These are phyloP conservation scores for Antheraea assamensis DNA, from an alignment of 2,888 invertebrate species.

Conservation along the genomic window DNA sequence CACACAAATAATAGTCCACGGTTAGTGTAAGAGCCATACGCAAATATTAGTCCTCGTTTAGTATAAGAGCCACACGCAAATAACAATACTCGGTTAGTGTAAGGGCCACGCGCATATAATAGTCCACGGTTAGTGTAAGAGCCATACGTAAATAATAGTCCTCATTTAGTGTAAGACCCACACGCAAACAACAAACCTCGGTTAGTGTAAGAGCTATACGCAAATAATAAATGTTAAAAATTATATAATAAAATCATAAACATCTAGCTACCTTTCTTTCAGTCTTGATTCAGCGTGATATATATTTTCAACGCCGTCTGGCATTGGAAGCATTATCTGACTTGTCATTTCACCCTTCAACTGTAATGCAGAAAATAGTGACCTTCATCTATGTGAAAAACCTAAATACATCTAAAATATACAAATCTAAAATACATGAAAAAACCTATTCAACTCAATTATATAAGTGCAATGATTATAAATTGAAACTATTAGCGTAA, in stretches of 20 bases:
- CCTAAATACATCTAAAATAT: background rate
- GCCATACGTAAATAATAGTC: background rate
- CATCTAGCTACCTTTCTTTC: constrained; percentile 56
- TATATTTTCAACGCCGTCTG: constrained; percentile 87
- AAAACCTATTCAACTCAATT: no score
- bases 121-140: background rate
- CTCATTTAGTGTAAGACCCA: background rate
- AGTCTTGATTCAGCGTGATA: constrained; percentile 82
- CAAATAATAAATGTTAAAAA: no score
- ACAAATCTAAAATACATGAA: no score
- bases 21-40: background rate
- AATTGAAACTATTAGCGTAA: no score
- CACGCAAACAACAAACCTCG: no score
- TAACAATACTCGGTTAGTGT: no score
- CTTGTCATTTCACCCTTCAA: constrained; percentile 92
- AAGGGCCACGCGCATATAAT: background rate
- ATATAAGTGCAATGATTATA: no score
- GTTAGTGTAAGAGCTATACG: background rate
- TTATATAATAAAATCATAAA: background rate
- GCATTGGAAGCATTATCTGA: constrained; percentile 93
- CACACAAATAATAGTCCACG: background rate
- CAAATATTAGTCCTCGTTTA: background rate
- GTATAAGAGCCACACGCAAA: background rate
- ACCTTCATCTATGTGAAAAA: no score
- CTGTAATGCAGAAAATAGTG: constrained; percentile 51